phyloP scores from a whole-genome alignment of 2,888 invertebrate genomes.

The Andrena hattorfiana region DNA sequence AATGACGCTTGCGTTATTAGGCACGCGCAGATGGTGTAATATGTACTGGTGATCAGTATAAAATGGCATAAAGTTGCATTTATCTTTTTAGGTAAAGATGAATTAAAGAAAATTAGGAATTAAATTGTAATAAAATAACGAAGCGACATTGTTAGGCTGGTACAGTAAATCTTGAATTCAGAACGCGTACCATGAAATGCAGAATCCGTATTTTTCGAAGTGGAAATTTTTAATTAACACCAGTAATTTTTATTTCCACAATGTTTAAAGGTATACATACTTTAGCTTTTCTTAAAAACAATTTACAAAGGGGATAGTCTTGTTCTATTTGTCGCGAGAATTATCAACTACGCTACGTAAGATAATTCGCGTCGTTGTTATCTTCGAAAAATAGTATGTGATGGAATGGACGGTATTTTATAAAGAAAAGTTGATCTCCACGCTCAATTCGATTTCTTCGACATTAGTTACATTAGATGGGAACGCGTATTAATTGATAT shows the following conservation, averaged over 20 bases:
- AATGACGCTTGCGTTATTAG: background rate
- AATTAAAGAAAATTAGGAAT: background rate
- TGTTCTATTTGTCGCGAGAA: too few species aligned
- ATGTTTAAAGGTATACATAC: too few species aligned
- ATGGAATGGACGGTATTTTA: background rate
- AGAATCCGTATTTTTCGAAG: background rate
- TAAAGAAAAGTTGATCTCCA: constrained; percentile 24
- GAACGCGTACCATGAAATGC: background rate
- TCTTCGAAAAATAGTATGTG: too few species aligned
- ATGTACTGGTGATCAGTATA: too few species aligned
- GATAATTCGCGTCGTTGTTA: too few species aligned
- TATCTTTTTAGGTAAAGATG: background rate
- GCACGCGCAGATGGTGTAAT: too few species aligned
- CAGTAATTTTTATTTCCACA: too few species aligned
- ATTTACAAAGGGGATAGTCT: too few species aligned
- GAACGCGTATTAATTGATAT: constrained; percentile 17
- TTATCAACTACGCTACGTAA: too few species aligned
- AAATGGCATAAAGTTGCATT: constrained; percentile 16
- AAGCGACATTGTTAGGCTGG: background rate
- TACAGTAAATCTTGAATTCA: constrained; percentile 4
- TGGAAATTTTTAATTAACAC: too few species aligned
- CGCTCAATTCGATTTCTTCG: constrained; percentile 10
- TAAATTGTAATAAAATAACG: too few species aligned
- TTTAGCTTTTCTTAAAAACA: too few species aligned
- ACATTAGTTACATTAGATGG: constrained; percentile 5